These are phyloP conservation scores for Cepphus grylle DNA, from an alignment of 2,113 vertebrate species.

Conservation along the genomic window DNA sequence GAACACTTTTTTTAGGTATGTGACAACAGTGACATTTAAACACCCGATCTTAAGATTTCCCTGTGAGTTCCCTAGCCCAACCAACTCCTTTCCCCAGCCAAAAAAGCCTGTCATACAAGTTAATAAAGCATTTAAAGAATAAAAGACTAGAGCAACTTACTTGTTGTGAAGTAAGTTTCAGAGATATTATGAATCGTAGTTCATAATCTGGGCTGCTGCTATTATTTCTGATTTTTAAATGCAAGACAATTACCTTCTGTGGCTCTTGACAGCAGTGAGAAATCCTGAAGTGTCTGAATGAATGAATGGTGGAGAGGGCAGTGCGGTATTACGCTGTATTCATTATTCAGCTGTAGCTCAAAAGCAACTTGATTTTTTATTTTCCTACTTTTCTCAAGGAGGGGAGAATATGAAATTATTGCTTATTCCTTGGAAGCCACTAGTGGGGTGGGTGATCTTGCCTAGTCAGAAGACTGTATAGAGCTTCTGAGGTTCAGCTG, in stretches of 20 bases:
- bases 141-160: neutral
- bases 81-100: neutral
- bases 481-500: neutral
- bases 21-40: conserved; percentile 45
- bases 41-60: neutral
- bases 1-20: neutral
- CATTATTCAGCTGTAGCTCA: neutral
- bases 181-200: neutral
- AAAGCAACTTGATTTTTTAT: neutral
- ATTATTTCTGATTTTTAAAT: neutral
- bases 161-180: neutral
- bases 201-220: neutral
- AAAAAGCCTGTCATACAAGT: neutral
- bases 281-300: neutral
- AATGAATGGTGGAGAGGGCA: neutral
- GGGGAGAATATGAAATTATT: neutral
- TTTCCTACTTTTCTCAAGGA: neutral
- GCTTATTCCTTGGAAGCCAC: neutral
- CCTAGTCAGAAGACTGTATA: neutral
- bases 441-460: neutral
- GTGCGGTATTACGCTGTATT: neutral
- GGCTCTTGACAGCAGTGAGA: neutral
- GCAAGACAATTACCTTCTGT: neutral
- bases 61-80: neutral
- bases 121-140: neutral